Evolutionary conservation across 2,113 vertebrate species (phyloP).

Genomic region (Mastomys coucha): DNA sequence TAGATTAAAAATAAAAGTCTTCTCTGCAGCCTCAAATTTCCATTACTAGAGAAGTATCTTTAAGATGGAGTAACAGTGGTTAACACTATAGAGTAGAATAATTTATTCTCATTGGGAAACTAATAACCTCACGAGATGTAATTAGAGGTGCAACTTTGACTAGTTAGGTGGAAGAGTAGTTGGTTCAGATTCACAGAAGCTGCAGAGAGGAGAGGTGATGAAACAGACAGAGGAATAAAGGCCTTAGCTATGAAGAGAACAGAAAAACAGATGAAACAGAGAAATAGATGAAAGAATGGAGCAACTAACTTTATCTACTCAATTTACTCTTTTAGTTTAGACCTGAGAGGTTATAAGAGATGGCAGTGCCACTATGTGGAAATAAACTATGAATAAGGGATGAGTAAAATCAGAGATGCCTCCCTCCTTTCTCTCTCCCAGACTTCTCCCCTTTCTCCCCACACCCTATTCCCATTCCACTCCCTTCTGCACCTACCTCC

Average conservation of each 20-base stretch:
- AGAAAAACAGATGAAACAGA: neutral
- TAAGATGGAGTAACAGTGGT: neutral
- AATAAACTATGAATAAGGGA: neutral
- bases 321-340: conserved; percentile 30
- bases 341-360: conserved; percentile 28
- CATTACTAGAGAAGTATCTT: conserved; percentile 22
- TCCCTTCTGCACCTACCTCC: too few species aligned
- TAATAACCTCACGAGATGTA: neutral
- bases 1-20: neutral
- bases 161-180: neutral
- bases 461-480: too few species aligned
- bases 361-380: neutral
- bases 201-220: neutral
- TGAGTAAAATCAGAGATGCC: neutral
- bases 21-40: conserved; percentile 13
- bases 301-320: neutral
- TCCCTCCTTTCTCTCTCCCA: too few species aligned
- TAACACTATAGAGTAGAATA: conserved; percentile 29
- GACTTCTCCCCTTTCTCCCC: too few species aligned
- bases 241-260: neutral
- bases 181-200: neutral
- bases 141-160: conserved; percentile 11
- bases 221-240: neutral
- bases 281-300: neutral
- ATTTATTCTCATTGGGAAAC: conserved; percentile 24